phyloP scores from a whole-genome alignment of 2,797 vertebrate species.

The Notolepis coatsorum region DNA sequence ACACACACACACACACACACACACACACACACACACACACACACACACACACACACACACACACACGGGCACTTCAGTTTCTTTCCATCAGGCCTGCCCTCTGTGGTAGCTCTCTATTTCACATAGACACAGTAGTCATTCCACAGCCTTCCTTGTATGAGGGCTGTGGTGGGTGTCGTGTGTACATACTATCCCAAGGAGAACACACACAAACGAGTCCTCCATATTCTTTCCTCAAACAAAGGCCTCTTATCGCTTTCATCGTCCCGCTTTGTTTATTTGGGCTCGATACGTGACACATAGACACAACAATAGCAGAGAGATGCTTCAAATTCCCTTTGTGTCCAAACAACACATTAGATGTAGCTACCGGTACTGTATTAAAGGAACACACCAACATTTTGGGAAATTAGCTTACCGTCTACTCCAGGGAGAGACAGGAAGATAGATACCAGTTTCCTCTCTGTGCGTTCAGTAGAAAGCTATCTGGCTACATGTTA shows the following conservation, averaged over 20 bases:
- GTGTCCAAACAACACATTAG: neutral
- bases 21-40: constrained; percentile 8
- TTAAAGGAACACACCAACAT: too few relatives aligned
- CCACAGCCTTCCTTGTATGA: constrained; percentile 47
- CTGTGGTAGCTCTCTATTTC: constrained; percentile 37
- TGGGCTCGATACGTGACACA: neutral
- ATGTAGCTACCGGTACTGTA: neutral
- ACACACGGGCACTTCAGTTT: constrained; percentile 3
- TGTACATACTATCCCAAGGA: too few relatives aligned
- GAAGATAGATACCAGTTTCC: too few relatives aligned
- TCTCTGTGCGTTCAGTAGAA: too few relatives aligned
- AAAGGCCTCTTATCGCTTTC: neutral
- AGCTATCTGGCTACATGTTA: too few relatives aligned
- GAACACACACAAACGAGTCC: too few relatives aligned
- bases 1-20: constrained; percentile 17
- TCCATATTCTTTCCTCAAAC: too few relatives aligned
- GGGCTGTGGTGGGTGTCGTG: constrained; percentile 6
- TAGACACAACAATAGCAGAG: neutral
- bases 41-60: constrained; percentile 25
- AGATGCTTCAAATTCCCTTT: constrained; percentile 3
- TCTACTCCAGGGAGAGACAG: too few relatives aligned
- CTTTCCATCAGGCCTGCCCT: constrained; percentile 20
- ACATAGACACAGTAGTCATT: constrained; percentile 39
- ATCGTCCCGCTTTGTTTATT: neutral
- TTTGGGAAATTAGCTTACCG: too few relatives aligned